Conservation (phyloP, 1,140 invertebrate genomes). For the Meloidogyne floridensis region DNA sequence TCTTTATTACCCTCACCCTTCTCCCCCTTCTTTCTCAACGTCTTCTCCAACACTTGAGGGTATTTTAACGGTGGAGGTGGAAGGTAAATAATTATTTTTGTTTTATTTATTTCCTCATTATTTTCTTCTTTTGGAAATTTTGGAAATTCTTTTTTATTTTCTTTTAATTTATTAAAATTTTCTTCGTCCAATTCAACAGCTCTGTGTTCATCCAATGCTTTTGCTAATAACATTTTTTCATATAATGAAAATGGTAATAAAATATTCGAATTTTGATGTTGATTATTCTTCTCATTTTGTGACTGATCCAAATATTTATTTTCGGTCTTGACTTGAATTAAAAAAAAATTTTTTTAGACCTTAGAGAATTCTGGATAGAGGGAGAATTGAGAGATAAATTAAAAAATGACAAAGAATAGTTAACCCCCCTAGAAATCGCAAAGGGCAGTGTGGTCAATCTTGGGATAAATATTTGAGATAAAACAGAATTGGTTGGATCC, state of each 20-base stretch:
- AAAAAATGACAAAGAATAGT: too few relatives aligned
- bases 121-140: constrained; percentile 2
- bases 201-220: constrained; percentile 1
- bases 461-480: too few relatives aligned
- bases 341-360: too few relatives aligned
- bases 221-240: constrained; percentile 9
- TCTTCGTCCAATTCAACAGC: background rate
- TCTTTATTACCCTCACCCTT: background rate
- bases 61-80: background rate
- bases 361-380: too few relatives aligned
- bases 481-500: too few relatives aligned
- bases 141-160: background rate
- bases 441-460: too few relatives aligned
- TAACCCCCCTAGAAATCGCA: too few relatives aligned
- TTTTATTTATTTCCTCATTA: background rate
- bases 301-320: background rate
- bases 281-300: background rate
- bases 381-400: too few relatives aligned
- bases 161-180: background rate
- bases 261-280: background rate
- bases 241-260: constrained; percentile 3
- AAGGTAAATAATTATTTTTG: constrained; percentile 2
- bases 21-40: background rate
- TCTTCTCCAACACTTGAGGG: background rate
- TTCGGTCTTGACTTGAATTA: too few relatives aligned